A percentile compares a stretch with the other conserved stretches of the same genome.
phyloP scores from a whole-genome alignment of 2,888 invertebrate species.

The Melanostoma scalare region DNA sequence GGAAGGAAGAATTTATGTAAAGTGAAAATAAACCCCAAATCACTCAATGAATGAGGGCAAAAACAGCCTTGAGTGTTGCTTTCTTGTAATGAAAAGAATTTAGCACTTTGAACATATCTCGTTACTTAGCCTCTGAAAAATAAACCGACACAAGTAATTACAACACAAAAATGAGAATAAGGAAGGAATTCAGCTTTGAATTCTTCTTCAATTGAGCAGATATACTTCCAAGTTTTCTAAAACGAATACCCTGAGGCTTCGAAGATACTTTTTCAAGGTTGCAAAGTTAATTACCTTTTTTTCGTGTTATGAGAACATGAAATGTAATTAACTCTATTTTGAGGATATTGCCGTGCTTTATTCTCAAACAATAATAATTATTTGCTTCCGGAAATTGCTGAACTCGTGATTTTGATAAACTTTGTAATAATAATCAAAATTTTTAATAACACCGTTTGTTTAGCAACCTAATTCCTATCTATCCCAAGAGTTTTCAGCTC shows the following conservation, averaged over 20 bases:
- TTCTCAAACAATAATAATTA: not conserved
- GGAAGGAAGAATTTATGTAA: constrained; percentile 4
- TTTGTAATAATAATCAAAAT: not conserved
- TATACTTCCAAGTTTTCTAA: no score
- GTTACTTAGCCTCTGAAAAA: constrained; percentile 6
- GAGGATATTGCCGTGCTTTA: no score
- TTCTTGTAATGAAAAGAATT: constrained; percentile 52
- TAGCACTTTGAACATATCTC: constrained; percentile 26
- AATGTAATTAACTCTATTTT: constrained; percentile 18
- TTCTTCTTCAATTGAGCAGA: not conserved
- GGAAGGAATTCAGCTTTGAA: not conserved
- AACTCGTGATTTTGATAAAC: not conserved
- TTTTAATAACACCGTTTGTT: not conserved
- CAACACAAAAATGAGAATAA: not conserved
- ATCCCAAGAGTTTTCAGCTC: not conserved
- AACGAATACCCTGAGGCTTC: no score
- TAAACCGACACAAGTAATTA: not conserved
- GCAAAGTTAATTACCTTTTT: constrained; percentile 18
- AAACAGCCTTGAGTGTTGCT: not conserved
- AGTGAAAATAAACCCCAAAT: constrained; percentile 16
- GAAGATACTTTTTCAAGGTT: not conserved
- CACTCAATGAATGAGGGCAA: not conserved
- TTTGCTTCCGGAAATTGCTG: constrained; percentile 13
- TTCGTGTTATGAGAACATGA: not conserved
- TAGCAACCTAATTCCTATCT: not conserved